Conservation (phyloP, 2,113 vertebrate species). For the Gobius niger region DNA sequence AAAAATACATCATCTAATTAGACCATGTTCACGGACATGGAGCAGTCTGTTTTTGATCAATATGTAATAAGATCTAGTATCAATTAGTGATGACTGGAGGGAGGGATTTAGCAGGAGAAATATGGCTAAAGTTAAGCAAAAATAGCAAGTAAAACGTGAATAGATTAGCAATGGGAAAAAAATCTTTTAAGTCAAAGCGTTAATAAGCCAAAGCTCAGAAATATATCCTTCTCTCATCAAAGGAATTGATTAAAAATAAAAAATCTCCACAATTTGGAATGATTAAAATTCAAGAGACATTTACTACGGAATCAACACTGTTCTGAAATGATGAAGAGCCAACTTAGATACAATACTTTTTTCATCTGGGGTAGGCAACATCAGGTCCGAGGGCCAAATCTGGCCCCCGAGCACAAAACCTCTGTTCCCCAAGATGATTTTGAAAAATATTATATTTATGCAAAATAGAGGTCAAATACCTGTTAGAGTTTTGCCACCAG, state of each 20-base stretch:
- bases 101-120: slow-evolving; percentile 37
- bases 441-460: no score
- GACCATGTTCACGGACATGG: slow-evolving; percentile 57
- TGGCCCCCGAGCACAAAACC: no score
- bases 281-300: slow-evolving; percentile 12
- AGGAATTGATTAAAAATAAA: neutral
- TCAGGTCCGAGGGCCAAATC: no score
- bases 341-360: no score
- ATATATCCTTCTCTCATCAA: slow-evolving; percentile 48
- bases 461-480: no score
- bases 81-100: slow-evolving; percentile 66
- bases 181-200: slow-evolving; percentile 50
- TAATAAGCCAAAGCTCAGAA: slow-evolving; percentile 38
- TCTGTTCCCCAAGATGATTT: no score
- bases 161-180: slow-evolving; percentile 45
- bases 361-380: no score
- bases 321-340: no score
- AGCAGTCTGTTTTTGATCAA: slow-evolving; percentile 66
- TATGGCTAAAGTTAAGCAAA: slow-evolving; percentile 49
- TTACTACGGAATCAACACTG: neutral
- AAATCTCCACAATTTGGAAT: neutral
- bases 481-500: no score
- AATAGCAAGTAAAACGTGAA: slow-evolving; percentile 28
- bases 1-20: slow-evolving; percentile 75
- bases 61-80: slow-evolving; percentile 72